Percentiles rank a stretch among this genome's conserved stretches.
Conservation (phyloP, 2,888 invertebrate species). For the Seira ritae region DNA sequence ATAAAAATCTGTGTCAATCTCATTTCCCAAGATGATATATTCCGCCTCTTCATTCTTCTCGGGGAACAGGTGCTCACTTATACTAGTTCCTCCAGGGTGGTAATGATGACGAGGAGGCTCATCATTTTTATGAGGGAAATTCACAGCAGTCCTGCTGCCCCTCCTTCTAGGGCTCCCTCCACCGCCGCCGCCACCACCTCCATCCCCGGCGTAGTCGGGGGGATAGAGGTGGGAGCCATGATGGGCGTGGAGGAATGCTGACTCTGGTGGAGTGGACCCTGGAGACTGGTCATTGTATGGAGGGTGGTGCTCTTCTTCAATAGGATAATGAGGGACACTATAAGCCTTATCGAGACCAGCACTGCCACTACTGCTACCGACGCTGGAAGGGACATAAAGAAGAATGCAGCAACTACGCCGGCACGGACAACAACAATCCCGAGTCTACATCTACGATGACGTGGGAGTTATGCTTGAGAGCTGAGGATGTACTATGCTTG, state of each 20-base stretch:
- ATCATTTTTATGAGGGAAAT: constrained; percentile 48
- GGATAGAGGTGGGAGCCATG: constrained; percentile 30
- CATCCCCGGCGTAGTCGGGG: constrained; percentile 40
- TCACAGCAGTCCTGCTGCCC: constrained; percentile 43
- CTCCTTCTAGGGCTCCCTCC: constrained; percentile 12
- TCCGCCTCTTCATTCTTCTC: background rate
- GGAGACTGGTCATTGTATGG: constrained; percentile 42
- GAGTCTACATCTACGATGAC: constrained; percentile 56
- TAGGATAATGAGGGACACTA: constrained; percentile 59
- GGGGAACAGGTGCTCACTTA: background rate
- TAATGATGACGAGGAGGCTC: constrained; percentile 28
- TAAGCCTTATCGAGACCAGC: constrained; percentile 63
- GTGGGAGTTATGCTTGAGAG: constrained; percentile 31
- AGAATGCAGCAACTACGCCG: constrained; percentile 71
- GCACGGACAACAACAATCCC: constrained; percentile 54
- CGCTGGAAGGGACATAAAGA: constrained; percentile 63
- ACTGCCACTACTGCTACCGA: constrained; percentile 64
- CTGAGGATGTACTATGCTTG: constrained; percentile 42
- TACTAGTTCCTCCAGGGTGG: background rate
- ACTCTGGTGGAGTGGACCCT: constrained; percentile 24
- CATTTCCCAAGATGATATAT: background rate
- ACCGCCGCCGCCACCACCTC: constrained; percentile 30
- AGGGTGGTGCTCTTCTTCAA: constrained; percentile 53
- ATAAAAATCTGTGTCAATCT: constrained; percentile 13
- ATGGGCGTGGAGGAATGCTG: background rate